phyloP scores from a whole-genome alignment of 1,140 invertebrate genomes.

The Lordiphosa mommai region DNA sequence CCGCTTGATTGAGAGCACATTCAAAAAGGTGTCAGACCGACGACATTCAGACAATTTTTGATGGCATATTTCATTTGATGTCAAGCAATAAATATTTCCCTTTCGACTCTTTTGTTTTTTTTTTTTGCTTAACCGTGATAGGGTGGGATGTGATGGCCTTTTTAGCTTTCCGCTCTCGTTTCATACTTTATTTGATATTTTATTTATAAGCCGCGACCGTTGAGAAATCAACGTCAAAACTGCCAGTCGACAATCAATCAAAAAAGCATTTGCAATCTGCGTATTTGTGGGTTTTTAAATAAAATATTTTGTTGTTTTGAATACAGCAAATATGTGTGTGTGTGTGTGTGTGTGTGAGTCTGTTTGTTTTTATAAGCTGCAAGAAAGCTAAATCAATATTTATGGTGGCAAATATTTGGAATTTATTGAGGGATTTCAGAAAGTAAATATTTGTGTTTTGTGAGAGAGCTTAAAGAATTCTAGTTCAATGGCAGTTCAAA shows the following conservation, averaged over 20 bases:
- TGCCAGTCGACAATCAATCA: constrained; percentile 72
- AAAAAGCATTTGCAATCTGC: constrained; percentile 38
- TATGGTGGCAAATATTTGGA: too few species aligned
- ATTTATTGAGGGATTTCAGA: too few species aligned
- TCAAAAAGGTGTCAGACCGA: constrained; percentile 52
- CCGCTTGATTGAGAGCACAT: constrained; percentile 65
- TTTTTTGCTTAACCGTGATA: constrained; percentile 23
- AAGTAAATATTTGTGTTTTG: too few species aligned
- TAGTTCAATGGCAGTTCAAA: too few species aligned
- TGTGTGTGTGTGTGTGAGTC: too few species aligned
- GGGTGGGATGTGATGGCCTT: constrained; percentile 6
- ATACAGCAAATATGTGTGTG: not conserved
- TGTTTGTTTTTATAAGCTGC: not conserved
- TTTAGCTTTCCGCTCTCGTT: constrained; percentile 10
- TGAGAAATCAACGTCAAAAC: constrained; percentile 57
- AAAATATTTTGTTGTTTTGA: constrained; percentile 20
- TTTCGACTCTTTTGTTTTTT: constrained; percentile 14
- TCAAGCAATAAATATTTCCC: constrained; percentile 68
- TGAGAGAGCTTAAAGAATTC: too few species aligned
- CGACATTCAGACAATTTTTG: constrained; percentile 66
- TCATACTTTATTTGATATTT: constrained; percentile 43
- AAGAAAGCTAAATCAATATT: too few species aligned
- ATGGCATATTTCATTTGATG: constrained; percentile 70
- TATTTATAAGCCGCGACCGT: constrained; percentile 58
- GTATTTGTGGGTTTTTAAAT: constrained; percentile 35